phyloP scores from a whole-genome alignment of 2,888 invertebrate species.

The Timema cristinae region DNA sequence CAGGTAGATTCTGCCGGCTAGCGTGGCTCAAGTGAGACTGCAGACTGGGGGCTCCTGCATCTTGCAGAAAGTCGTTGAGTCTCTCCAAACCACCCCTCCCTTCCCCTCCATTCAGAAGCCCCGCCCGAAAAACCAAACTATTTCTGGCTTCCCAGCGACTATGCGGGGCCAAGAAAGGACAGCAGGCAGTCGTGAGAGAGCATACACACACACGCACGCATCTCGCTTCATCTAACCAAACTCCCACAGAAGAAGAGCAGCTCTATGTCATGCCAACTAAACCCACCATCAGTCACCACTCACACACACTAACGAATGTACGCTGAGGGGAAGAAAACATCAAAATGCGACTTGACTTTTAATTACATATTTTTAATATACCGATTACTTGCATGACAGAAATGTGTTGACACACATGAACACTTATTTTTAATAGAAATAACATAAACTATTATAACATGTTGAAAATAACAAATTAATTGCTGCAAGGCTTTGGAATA shows the following conservation, averaged over 20 bases:
- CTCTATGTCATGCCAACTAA: neutral
- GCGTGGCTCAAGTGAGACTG: neutral
- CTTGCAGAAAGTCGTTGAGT: slow-evolving; percentile 27
- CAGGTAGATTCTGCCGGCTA: no score
- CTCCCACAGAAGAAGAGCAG: slow-evolving; percentile 6
- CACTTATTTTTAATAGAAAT: no score
- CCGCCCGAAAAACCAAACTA: slow-evolving; percentile 28
- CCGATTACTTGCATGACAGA: no score
- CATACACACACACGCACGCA: neutral
- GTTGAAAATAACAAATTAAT: no score
- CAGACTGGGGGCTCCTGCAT: slow-evolving; percentile 24
- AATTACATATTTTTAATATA: no score
- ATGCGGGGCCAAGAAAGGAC: slow-evolving; percentile 56
- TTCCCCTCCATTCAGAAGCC: slow-evolving; percentile 24
- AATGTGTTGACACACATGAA: no score
- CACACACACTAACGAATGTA: no score
- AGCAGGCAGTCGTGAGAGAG: slow-evolving; percentile 30
- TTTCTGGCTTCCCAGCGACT: slow-evolving; percentile 40
- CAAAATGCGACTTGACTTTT: no score
- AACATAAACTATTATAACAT: no score
- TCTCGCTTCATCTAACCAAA: neutral
- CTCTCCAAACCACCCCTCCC: slow-evolving; percentile 32
- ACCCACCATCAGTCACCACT: no score
- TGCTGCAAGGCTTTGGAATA: no score
- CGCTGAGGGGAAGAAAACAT: no score